Conservation (phyloP, 2,113 vertebrate species). For the Grantiella picta region DNA sequence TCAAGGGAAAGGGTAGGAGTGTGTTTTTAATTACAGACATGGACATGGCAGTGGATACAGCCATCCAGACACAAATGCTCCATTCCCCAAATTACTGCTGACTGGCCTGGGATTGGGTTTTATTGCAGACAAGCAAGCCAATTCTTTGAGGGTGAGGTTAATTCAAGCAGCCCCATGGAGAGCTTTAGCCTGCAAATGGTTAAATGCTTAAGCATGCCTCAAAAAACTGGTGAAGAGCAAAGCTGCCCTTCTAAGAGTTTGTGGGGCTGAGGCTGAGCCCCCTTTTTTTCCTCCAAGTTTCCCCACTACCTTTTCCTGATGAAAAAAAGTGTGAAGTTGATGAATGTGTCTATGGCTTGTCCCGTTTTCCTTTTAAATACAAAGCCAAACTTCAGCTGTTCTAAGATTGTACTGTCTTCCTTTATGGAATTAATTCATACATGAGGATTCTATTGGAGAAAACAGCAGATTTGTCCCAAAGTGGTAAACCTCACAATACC, state of each 20-base stretch:
- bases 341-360: neutral
- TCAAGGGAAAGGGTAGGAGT: neutral
- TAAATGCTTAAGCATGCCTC: neutral
- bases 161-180: neutral
- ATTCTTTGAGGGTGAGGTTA: neutral
- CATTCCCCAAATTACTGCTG: neutral
- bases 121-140: slow-evolving; percentile 6
- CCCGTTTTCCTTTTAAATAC: neutral
- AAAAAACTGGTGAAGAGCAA: neutral
- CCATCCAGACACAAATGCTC: neutral
- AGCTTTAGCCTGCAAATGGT: neutral
- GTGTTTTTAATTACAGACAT: neutral
- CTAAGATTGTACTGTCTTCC: neutral
- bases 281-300: neutral
- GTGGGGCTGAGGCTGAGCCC: neutral
- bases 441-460: neutral
- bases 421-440: neutral
- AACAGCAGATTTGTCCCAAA: neutral
- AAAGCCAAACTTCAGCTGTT: neutral
- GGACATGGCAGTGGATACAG: neutral
- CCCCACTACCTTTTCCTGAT: neutral
- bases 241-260: neutral
- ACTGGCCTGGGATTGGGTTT: neutral
- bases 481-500: neutral
- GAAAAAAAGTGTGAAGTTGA: neutral